Base-by-base conservation (phyloP, 2,797 vertebrate genomes). In the Myiothlypis chrysogaster region DNA sequence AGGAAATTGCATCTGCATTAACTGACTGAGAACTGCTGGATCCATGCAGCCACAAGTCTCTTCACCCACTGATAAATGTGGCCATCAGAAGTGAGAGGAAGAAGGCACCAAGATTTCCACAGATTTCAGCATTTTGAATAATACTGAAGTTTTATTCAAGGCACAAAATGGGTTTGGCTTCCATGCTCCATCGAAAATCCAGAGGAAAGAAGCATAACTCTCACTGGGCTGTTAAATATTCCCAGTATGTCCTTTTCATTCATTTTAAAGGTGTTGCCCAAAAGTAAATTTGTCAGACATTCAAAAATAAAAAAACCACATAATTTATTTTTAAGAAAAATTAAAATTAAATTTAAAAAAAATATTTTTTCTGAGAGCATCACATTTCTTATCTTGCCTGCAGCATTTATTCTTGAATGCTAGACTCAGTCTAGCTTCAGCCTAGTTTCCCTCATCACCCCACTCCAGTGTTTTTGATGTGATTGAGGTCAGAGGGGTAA, bases 1-100 rank as follows among this genome's bases (percentile, higher is more conserved):
- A 90, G 81, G 93, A 94, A 95, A 93, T 94, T 85, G 44, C 89
- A 91, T 95, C 82, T 93, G 39, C 52, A 70, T 94, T 97, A 93
- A 72, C 73, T 86, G 63, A 18, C 59, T 63, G 60, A 78, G 65
- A 78, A 34, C n/a, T 83, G 72, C 79, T 85, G 50, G 43, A 64
- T 91, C 46, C 15, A 20, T 75, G 60, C 49, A 96, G 52, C 66
- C 52, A 83, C 27, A 46, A 64, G 46, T 90, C 73, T 91, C 23
- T 96, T 96, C 88, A 94, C n/a, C 70, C 65, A 35, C 53, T 95
- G 69, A 94, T n/a, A 68, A 91, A 77, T 19, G 39, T 11, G 78
- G 49, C 63, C 52, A 41, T 28, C 47, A 84, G 15, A 83, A 53
- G 6, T 18, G 37, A 77, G 75, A 80, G 43, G 25, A 63, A 41